phyloP scores from a whole-genome alignment of 2,113 vertebrate species.

The Paratilapia polleni region DNA sequence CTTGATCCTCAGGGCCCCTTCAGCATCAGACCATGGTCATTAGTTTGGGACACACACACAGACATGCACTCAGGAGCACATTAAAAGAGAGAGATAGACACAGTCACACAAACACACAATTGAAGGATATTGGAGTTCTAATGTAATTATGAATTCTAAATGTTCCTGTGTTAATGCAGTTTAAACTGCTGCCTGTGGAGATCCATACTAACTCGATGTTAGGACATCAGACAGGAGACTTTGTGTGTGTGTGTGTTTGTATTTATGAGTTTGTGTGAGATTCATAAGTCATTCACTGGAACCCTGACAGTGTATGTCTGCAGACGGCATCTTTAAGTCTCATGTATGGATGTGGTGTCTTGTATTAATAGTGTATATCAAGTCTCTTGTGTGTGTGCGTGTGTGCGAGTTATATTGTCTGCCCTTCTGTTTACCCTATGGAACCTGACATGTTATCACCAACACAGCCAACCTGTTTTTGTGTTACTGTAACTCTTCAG shows the following conservation, averaged over 20 bases:
- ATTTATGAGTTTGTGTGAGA: background rate
- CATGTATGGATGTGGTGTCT: background rate
- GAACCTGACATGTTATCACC: too few species aligned
- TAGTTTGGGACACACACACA: conserved; percentile 18
- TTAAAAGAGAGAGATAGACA: background rate
- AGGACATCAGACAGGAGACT: conserved; percentile 43
- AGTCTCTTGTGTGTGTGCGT: background rate
- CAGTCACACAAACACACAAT: conserved; percentile 10
- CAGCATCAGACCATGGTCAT: conserved; percentile 25
- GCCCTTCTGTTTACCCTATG: background rate
- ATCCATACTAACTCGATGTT: conserved; percentile 66
- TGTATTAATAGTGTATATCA: background rate
- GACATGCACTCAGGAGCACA: background rate
- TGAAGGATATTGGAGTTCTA: conserved; percentile 12
- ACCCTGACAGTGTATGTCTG: background rate
- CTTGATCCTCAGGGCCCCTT: conserved; percentile 9
- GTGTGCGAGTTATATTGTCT: background rate
- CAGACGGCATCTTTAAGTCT: background rate
- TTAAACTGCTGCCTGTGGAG: conserved; percentile 44
- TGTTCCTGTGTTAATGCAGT: conserved; percentile 64
- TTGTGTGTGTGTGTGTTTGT: conserved; percentile 6
- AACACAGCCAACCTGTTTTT: too few species aligned
- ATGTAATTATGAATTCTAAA: conserved; percentile 48
- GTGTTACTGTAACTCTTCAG: background rate
- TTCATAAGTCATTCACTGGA: background rate